phyloP scores from a whole-genome alignment of 2,113 vertebrate genomes.

The Lasiurus borealis region DNA sequence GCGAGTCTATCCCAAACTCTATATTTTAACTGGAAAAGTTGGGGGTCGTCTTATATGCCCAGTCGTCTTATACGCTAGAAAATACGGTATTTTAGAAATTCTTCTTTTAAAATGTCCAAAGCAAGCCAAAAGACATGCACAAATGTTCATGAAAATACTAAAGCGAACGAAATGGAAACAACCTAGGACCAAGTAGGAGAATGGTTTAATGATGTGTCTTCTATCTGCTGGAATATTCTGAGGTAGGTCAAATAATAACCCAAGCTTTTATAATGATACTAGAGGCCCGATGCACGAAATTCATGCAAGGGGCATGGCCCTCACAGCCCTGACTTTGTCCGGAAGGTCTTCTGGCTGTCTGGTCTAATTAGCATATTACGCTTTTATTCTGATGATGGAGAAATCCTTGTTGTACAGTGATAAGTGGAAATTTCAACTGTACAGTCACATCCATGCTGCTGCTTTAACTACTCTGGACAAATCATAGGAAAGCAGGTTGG shows the following conservation, averaged over 20 bases:
- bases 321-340: no score
- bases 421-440: not conserved
- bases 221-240: not conserved
- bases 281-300: no score
- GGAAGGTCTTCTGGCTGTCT: no score
- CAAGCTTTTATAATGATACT: not conserved
- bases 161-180: not conserved
- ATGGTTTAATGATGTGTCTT: not conserved
- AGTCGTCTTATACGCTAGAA: no score
- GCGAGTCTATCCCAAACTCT: no score
- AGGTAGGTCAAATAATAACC: not conserved
- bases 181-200: not conserved
- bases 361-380: no score
- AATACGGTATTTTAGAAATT: not conserved
- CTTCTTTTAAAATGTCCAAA: conserved; percentile 8
- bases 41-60: no score
- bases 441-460: not conserved
- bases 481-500: conserved; percentile 1
- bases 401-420: not conserved
- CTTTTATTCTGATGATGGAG: not conserved
- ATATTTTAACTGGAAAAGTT: no score
- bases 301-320: no score
- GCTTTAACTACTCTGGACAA: not conserved
- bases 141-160: not conserved
- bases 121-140: conserved; percentile 6